A percentile compares a stretch with the other conserved stretches of the same genome.
Conservation (phyloP, 2,797 vertebrate species). For the Peromyscus nudipes region DNA sequence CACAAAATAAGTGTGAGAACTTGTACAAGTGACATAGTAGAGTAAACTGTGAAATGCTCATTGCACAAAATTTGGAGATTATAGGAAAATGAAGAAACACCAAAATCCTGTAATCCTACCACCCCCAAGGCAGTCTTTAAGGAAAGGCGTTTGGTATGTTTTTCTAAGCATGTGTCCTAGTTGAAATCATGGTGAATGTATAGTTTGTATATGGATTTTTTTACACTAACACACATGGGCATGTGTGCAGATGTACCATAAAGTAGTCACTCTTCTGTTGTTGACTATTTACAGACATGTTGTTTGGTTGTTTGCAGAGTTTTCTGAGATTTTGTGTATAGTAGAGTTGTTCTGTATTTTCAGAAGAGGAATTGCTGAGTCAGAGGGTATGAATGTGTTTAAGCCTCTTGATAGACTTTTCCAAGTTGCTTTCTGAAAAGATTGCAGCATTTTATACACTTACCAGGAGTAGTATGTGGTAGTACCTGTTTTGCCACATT, state of each 20-base stretch:
- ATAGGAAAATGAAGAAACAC: constrained; percentile 59
- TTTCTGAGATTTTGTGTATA: constrained; percentile 19
- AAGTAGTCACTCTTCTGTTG: not conserved
- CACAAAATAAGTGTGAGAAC: constrained; percentile 29
- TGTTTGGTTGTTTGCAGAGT: constrained; percentile 4
- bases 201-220: constrained; percentile 35
- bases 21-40: not conserved
- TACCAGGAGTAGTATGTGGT: not conserved
- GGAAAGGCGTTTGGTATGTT: not conserved
- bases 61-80: not conserved
- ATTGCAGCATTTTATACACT: constrained; percentile 10
- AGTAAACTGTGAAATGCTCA: not conserved
- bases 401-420: constrained; percentile 12
- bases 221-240: not conserved
- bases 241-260: constrained; percentile 8
- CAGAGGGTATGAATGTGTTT: constrained; percentile 53
- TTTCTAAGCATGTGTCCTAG: constrained; percentile 4
- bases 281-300: not conserved
- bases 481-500: not conserved
- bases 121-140: not conserved
- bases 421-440: constrained; percentile 49
- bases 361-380: constrained; percentile 52
- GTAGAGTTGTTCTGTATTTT: constrained; percentile 64
- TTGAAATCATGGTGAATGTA: constrained; percentile 30
- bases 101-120: not conserved